These are phyloP conservation scores for Micronisus gabar DNA, from an alignment of 2,113 vertebrate genomes.

Conservation along the genomic window DNA sequence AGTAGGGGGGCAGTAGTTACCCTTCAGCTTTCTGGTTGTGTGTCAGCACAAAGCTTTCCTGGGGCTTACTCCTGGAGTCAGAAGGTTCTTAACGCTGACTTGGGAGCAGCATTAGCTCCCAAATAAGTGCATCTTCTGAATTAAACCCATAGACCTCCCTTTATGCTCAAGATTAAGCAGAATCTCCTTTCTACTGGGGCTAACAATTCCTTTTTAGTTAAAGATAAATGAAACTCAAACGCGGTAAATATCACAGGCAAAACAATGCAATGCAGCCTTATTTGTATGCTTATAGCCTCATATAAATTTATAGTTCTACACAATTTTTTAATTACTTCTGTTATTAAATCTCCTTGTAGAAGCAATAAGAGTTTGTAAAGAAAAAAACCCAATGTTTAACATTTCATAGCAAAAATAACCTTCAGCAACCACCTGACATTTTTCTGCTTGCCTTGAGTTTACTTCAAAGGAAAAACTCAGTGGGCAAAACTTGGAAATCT, in stretches of 20 bases:
- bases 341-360: not conserved
- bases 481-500: not conserved
- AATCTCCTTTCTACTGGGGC: not conserved
- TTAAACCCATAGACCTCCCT: not conserved
- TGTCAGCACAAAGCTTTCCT: not conserved
- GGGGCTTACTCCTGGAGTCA: not conserved
- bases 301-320: not conserved
- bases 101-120: not conserved
- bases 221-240: not conserved
- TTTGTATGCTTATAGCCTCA: not conserved
- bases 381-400: not conserved
- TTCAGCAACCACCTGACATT: not conserved
- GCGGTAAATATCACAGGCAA: not conserved
- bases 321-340: constrained; percentile 6
- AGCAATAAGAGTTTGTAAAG: not conserved
- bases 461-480: not conserved
- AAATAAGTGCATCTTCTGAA: not conserved
- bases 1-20: not conserved
- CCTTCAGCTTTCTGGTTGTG: not conserved
- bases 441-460: not conserved
- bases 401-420: not conserved
- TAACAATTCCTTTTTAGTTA: not conserved
- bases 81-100: not conserved
- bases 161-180: not conserved
- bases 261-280: not conserved